Percentiles rank a stretch among this genome's conserved stretches.
Conservation (phyloP, 2,113 vertebrate species). For the Strigops habroptila region DNA sequence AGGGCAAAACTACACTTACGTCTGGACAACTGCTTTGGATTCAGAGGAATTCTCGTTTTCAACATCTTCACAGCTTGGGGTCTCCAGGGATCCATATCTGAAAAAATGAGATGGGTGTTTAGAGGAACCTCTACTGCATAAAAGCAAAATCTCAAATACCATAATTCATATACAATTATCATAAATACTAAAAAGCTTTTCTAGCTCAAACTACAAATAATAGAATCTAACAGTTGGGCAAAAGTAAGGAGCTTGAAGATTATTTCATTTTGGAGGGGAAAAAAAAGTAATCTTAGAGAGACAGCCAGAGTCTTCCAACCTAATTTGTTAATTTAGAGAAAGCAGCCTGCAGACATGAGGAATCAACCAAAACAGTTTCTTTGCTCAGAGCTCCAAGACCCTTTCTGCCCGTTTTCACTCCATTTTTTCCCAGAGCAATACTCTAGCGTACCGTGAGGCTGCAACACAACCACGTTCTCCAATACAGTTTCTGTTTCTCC, state of each 20-base stretch:
- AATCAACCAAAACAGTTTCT: not conserved
- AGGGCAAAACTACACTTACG: slow-evolving; percentile 72
- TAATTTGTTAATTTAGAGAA: not conserved
- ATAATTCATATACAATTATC: not conserved
- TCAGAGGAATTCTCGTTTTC: slow-evolving; percentile 67
- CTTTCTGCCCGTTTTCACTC: not conserved
- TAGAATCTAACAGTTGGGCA: not conserved
- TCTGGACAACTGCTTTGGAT: slow-evolving; percentile 79
- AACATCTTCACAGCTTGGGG: slow-evolving; percentile 64
- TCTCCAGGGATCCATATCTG: slow-evolving; percentile 83
- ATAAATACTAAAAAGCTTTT: not conserved
- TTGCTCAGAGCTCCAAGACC: not conserved
- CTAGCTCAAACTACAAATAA: not conserved
- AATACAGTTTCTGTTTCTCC: not conserved
- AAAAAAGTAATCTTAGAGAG: not conserved
- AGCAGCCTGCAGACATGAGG: not conserved
- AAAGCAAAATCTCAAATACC: not conserved
- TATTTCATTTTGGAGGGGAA: not conserved
- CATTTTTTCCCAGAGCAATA: not conserved
- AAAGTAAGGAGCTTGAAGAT: not conserved
- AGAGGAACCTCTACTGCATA: not conserved
- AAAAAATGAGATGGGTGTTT: not conserved
- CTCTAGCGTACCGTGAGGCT: fast-evolving
- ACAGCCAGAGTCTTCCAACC: not conserved
- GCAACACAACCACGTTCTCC: not conserved